Evolutionary conservation across 2,888 invertebrate genomes (phyloP), one percentile per base, ranked within the genome.

Genomic region (Sarcophaga carnaria): DNA sequence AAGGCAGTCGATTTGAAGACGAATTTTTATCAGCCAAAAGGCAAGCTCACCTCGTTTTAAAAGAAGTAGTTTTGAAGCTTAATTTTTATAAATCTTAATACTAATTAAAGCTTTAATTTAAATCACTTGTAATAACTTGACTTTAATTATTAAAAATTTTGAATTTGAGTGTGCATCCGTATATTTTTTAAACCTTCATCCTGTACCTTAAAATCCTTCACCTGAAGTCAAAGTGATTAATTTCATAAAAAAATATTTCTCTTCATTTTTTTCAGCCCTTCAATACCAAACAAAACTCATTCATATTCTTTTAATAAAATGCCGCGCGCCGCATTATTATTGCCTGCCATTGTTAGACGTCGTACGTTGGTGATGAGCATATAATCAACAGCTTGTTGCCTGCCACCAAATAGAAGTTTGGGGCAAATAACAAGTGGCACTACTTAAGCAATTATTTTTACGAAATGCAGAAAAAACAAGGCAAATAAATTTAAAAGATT

Each of bases 371-470:
- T 47, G 71, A 78, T 87, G 66, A 81, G 78, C 84, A 82, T 60
- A 49, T 78, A 84, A 87, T 87, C 87, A 87, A 79, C 84, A 81
- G 87, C 71, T 72, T 87, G 84, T 84, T 84, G 81, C 83, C 78
- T 84, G 81, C 83, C 78, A 62, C 47, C 71, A 49, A 70, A 60
- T 54, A 45, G 59, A 74, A 60, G 47, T 25, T n/a, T 66, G 62
- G 60, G 20, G 25, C 69, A 69, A 86, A 86, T 80, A 80, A 74
- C 69, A 86, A 86, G 86, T 86, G 86, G 37, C 49, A 80, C 81
- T 82, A 84, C 87, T 87, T 87, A 84, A 87, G 81, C 81, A 87
- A 87, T 87, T 87, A 87, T 87, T 87, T 80, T 82, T 77, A n/a
- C 11, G n/a, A 75, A 79, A 79, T 74, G 82, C 60, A 72, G 70